Base-by-base conservation (phyloP, 2,113 vertebrate species). In the Apaloderma vittatum region DNA sequence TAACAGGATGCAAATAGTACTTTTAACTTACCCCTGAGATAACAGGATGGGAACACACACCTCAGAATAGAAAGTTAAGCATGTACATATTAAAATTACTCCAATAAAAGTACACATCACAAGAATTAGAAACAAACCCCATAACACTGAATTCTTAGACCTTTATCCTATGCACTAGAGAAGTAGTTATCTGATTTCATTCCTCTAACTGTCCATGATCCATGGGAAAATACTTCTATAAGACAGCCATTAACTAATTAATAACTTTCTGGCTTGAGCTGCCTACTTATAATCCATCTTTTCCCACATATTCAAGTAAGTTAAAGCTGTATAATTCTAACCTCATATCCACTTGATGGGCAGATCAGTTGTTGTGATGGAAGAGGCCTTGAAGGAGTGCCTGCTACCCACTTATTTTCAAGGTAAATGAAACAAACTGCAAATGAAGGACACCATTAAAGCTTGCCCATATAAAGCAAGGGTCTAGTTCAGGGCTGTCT, bases 201-300 rank as follows among this genome's bases (percentile, higher is more conserved):
- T 89, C 62, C 46, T 73, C 49, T 73, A 95, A 78, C 34, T 81
- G 62, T n/a, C 86, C 24, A 22, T 34, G 70, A 87, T 95, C 83
- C 86, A 90, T 96, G 95, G 95, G 93, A 96, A 97, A 95, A 95
- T 76, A 46, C 45, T 91, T 91, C 70, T 45, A 92, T 97, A 94
- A 97, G 96, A 91, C 61, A 85, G 12, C 66, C 66, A 94, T 96
- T 97, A 97, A 89, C 70, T 87, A 95, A 96, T 95, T 97, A 97
- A 94, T 96, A 97, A 89, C 13, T 15, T 89, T 92, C 76, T 94
- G 83, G 40, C 36, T 96, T 27, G 49, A 91, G 45, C 6, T 94
- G 52, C 21, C 68, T 92, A 26, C 63, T 86, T 86, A 32, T 55
- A 95, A 86, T 54, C 79, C 91, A 75, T 30, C 61, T 94, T 86